Evolutionary conservation across 2,888 invertebrate genomes (phyloP).

Genomic region (Aleiodes testaceus): DNA sequence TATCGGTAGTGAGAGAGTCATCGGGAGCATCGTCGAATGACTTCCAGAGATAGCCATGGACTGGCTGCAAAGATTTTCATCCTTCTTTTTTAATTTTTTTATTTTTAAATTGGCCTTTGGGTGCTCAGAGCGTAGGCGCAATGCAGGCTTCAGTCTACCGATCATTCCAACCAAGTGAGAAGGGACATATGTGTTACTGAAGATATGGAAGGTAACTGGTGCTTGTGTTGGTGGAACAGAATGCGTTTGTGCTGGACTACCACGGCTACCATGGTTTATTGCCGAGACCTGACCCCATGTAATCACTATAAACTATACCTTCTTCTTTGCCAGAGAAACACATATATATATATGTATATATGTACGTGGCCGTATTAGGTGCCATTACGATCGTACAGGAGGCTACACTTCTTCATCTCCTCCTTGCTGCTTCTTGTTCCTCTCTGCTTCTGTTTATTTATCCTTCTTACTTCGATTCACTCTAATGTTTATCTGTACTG

Average conservation of each 20-base stretch:
- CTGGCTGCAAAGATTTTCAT: slow-evolving; percentile 45
- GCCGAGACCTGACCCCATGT: slow-evolving; percentile 72
- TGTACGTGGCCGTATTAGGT: slow-evolving; percentile 69
- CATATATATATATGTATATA: slow-evolving; percentile 48
- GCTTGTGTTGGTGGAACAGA: slow-evolving; percentile 50
- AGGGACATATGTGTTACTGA: slow-evolving; percentile 29
- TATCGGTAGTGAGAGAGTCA: slow-evolving; percentile 16
- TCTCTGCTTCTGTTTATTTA: slow-evolving; percentile 16
- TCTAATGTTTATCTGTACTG: not conserved
- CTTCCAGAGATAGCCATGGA: not conserved
- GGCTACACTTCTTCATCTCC: slow-evolving; percentile 54
- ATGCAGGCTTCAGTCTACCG: slow-evolving; percentile 53
- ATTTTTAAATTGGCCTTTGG: slow-evolving; percentile 9
- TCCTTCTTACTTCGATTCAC: not conserved
- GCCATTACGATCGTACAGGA: slow-evolving; percentile 64
- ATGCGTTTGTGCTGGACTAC: slow-evolving; percentile 58
- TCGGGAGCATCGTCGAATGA: not conserved
- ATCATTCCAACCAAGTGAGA: slow-evolving; percentile 41
- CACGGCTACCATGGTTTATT: slow-evolving; percentile 72
- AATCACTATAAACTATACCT: slow-evolving; percentile 72
- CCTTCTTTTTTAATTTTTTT: not conserved
- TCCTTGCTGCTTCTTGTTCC: slow-evolving; percentile 31
- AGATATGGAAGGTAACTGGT: slow-evolving; percentile 36
- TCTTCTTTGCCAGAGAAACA: slow-evolving; percentile 39
- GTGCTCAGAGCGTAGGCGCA: slow-evolving; percentile 63